Conservation (phyloP, 2,888 invertebrate species). For the Lathronympha strigana region DNA sequence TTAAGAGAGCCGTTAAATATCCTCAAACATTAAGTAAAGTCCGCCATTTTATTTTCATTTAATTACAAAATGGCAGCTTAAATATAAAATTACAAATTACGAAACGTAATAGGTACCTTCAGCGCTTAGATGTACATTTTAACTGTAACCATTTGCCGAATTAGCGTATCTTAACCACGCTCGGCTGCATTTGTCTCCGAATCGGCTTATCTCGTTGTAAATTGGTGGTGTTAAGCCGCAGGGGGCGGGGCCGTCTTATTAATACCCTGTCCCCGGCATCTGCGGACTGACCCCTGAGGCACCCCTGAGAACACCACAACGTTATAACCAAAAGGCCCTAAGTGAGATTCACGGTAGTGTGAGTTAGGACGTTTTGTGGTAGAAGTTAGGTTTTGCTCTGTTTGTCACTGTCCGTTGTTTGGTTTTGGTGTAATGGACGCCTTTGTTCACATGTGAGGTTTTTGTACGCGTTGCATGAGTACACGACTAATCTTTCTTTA, state of each 20-base stretch:
- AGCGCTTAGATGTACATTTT: no score
- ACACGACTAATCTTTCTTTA: neutral
- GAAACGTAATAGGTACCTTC: no score
- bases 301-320: constrained; percentile 52
- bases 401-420: constrained; percentile 55
- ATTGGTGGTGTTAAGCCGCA: constrained; percentile 67
- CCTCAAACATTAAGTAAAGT: no score
- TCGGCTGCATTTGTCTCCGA: constrained; percentile 60
- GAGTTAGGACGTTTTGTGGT: constrained; percentile 8
- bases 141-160: constrained; percentile 42
- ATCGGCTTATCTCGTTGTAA: constrained; percentile 64
- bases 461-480: constrained; percentile 7
- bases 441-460: constrained; percentile 12
- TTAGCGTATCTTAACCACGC: constrained; percentile 52
- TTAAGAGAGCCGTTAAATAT: no score
- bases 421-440: constrained; percentile 33
- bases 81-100: no score
- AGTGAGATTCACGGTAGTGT: neutral
- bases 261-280: constrained; percentile 83
- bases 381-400: constrained; percentile 48
- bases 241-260: constrained; percentile 76
- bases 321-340: neutral
- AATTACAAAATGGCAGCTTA: no score
- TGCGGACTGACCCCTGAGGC: constrained; percentile 69
- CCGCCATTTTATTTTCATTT: no score